Base-by-base conservation (phyloP, 2,888 invertebrate genomes). In the Drosophila pegasa region DNA sequence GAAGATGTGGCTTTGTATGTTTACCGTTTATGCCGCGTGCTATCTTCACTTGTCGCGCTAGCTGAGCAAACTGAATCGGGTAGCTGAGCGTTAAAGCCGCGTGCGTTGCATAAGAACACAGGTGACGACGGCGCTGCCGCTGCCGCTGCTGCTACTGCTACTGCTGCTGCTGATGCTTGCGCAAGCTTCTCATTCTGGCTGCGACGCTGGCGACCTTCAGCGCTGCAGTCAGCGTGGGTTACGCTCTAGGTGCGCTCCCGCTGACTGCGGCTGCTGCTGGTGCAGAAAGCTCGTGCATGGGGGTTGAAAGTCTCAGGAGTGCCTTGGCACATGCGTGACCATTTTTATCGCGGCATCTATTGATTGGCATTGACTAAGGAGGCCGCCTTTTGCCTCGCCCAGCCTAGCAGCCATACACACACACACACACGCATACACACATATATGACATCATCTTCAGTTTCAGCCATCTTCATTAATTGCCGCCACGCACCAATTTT, bases 51-150 rank as follows among this genome's bases (percentile, higher is more conserved):
- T 84, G 83, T 76, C 87, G 84, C 78, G 67, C 47, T 67, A 60
- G 73, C 65, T 67, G 65, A 71, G 51, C 71, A 66, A 78, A 86
- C 83, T 86, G 69, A 83, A 83, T 83, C 75, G 60, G 79, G 59
- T 66, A 66, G 60, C 69, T 77, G 48, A 40, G 33, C 16, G 43
- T 14, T 55, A 33, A 63, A 62, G 73, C 65, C 59, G 62, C 64
- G 57, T 80, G 84, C 83, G 63, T 86, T 84, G 87, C 83, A 84
- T 84, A 84, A 84, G 80, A 84, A 84, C 74, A 66, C 75, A 71
- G 71, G 51, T 70, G 76, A 74, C 59, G 62, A 5, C 48, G 59
- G 63, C 41, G 41, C 22, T 43, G 70, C 12, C 38, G 47, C 47
- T 56, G 51, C 57, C 14, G 31, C 45, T 41, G 45, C 41, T 56